These are phyloP conservation scores for Empidonax alnorum DNA, from an alignment of 2,113 vertebrate species.

Conservation along the genomic window DNA sequence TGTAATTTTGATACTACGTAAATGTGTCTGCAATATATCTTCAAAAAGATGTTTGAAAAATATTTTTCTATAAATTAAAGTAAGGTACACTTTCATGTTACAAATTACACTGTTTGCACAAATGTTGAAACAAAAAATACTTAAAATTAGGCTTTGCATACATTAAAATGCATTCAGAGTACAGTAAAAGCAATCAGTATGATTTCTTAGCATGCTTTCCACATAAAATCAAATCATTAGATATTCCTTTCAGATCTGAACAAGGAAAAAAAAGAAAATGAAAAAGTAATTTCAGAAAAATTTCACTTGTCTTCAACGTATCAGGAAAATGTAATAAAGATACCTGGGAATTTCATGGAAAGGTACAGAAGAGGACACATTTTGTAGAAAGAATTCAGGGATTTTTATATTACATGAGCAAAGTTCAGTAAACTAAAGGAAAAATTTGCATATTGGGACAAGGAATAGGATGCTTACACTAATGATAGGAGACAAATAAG, in stretches of 20 bases:
- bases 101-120: neutral
- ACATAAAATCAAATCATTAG: neutral
- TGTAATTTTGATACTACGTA: neutral
- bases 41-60: neutral
- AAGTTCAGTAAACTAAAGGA: neutral
- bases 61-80: neutral
- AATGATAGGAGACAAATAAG: neutral
- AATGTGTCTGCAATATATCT: neutral
- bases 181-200: neutral
- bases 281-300: neutral
- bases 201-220: neutral
- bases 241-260: neutral
- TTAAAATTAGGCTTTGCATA: neutral
- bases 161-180: neutral
- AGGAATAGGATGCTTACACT: neutral
- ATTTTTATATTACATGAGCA: neutral
- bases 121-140: neutral
- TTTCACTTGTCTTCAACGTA: rapidly evolving
- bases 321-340: neutral
- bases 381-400: neutral
- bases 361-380: rapidly evolving
- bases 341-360: neutral
- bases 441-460: neutral
- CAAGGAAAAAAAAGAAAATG: rapidly evolving
- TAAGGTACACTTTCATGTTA: neutral